These are phyloP conservation scores for Epicauta chinensis DNA, from an alignment of 1,140 invertebrate species.

Conservation along the genomic window DNA sequence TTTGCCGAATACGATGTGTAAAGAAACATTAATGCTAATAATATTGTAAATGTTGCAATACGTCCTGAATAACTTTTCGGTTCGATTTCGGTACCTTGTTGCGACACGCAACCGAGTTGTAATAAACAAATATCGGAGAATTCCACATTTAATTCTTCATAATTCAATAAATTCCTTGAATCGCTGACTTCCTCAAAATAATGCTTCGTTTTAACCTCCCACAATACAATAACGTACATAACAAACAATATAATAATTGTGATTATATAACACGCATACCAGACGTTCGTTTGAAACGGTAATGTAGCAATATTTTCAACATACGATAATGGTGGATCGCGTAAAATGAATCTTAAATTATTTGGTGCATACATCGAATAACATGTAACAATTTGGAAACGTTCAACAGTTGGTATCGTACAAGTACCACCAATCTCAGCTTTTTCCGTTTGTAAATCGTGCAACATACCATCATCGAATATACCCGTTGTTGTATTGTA, in stretches of 20 bases:
- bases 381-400: constrained; percentile 43
- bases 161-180: constrained; percentile 1
- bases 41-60: constrained; percentile 28
- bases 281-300: constrained; percentile 51
- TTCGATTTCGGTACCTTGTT: constrained; percentile 48
- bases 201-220: constrained; percentile 19
- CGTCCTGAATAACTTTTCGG: constrained; percentile 46
- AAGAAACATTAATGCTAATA: constrained; percentile 26
- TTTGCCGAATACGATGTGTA: constrained; percentile 45
- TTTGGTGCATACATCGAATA: constrained; percentile 49
- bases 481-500: constrained; percentile 20
- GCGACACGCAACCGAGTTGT: constrained; percentile 48
- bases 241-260: constrained; percentile 13
- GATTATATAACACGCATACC: constrained; percentile 47
- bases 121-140: constrained; percentile 43
- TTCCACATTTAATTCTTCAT: constrained; percentile 36
- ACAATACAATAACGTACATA: constrained; percentile 21
- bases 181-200: not conserved
- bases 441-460: constrained; percentile 27
- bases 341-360: constrained; percentile 53
- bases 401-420: not conserved
- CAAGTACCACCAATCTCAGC: not conserved
- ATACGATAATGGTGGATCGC: constrained; percentile 55
- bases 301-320: constrained; percentile 55
- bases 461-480: constrained; percentile 51